These are phyloP conservation scores for Apotomis capreana DNA, from an alignment of 2,888 invertebrate species.

Conservation along the genomic window DNA sequence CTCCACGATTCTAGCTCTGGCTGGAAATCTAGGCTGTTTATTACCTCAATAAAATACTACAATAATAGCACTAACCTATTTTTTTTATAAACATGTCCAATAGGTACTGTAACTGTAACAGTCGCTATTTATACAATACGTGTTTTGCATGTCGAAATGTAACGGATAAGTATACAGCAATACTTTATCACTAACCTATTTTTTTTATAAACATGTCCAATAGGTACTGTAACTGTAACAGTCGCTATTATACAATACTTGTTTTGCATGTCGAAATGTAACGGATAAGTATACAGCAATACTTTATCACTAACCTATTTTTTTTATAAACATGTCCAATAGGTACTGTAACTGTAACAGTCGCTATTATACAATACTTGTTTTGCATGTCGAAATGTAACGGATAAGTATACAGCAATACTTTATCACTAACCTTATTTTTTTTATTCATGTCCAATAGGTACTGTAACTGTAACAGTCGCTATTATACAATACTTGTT, in stretches of 20 bases:
- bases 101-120: background rate
- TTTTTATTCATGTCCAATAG: background rate
- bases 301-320: background rate
- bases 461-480: background rate
- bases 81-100: background rate
- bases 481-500: background rate
- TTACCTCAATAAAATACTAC: slow-evolving; percentile 7
- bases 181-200: background rate
- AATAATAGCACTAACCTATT: background rate
- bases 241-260: background rate
- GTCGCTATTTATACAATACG: background rate
- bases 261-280: too few species aligned
- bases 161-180: too few species aligned
- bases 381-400: too few species aligned
- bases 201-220: background rate
- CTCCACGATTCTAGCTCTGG: background rate
- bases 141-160: too few species aligned
- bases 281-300: too few species aligned
- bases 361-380: background rate
- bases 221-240: background rate
- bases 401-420: too few species aligned
- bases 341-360: background rate
- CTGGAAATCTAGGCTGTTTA: slow-evolving; percentile 6
- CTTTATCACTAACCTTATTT: background rate
- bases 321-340: background rate